Evolutionary conservation across 2,888 invertebrate genomes (phyloP), one percentile per base, ranked within the genome.

Genomic region (Sturmia bella): DNA sequence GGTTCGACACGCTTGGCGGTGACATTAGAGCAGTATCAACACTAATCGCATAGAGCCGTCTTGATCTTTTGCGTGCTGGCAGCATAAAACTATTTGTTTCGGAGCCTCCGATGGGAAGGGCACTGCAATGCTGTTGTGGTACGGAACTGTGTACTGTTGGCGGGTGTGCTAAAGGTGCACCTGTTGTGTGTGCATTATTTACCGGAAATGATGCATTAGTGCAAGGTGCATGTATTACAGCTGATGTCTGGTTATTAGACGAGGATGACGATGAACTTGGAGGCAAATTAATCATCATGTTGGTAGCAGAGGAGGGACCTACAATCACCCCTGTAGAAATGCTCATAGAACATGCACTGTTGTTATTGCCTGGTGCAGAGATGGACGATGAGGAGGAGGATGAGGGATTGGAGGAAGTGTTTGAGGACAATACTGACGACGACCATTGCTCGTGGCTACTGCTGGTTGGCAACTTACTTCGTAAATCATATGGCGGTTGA

Each of bases 401-500:
- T 56, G 84, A 56, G 19, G 72, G 15, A 39, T 32, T 63, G 41
- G 61, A 61, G 48, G 70, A 72, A 37, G 45, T 64, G 57, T 95
- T 94, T 56, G 96, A 92, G 83, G 93, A 75, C 57, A 82, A 83
- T 48, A 80, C 78, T 64, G 86, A 85, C 54, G 87, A 80, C 41
- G 89, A 88, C 90, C 90, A 90, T 75, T 90, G 90, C 50, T 90
- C 90, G 68, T 90, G 90, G 15, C 50, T 81, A 75, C 85, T 87
- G 80, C 80, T 89, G 50, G 87, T 84, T 64, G 89, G 87, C 84
- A 91, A 96, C 92, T 97, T 97, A 87, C 97, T 93, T 83, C 97
- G 93, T 88, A 97, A 92, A 91, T 97, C 97, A 90, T 97, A 97
- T 2, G 97, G 97, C 85, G 97, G 96, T 90, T 96, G 96, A 91